Base-by-base conservation (phyloP, 2,888 invertebrate genomes). In the Noctua pronuba region DNA sequence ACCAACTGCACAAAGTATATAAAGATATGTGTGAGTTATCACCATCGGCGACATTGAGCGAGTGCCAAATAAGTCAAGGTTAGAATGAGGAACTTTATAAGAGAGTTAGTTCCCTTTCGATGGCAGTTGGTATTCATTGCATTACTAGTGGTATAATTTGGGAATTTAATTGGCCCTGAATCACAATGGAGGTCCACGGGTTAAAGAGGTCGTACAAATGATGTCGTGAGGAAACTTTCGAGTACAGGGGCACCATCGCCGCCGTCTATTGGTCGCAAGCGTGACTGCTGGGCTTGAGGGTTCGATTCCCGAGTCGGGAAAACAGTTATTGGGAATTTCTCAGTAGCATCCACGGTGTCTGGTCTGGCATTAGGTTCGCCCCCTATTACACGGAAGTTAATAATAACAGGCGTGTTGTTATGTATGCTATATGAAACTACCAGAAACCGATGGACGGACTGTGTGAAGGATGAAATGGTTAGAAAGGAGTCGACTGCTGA, bases 21-120 rank as follows among this genome's bases (percentile, higher is more conserved):
- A 58, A 58, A 68, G 21, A 62, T 38, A 65, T 62, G 35, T 60
- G 35, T 72, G 28, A 66, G 46, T 66, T 70, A 73, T 70, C 64
- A 62, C 64, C 65, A 74, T 82, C 31, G 65, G 67, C 11, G 73
- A 62, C 77, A 79, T 88, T 89, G 89, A 81, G 68, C 31, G 18
- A 7, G 55, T 64, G 89, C 89, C 89, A 90, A 90, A 84, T 77
- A 78, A 79, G 86, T 81, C 89, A 90, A 88, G 89, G 90, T 38
- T 31, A 35, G 18, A 52, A n/a, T 41, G 7, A 66, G 35, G 31
- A 68, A 67, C 60, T 79, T 64, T 55, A 49, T 68, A 38, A 21
- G 31, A 69, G 16, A 68, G 16, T 70, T 67, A 65, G 21, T 70
- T 70, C 16, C 31, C 13, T 16, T 44, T 11, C 6, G 24, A 46